Evolutionary conservation across 2,113 vertebrate species (phyloP), one percentile per base, ranked within the genome.

Genomic region (Phoxinus phoxinus): DNA sequence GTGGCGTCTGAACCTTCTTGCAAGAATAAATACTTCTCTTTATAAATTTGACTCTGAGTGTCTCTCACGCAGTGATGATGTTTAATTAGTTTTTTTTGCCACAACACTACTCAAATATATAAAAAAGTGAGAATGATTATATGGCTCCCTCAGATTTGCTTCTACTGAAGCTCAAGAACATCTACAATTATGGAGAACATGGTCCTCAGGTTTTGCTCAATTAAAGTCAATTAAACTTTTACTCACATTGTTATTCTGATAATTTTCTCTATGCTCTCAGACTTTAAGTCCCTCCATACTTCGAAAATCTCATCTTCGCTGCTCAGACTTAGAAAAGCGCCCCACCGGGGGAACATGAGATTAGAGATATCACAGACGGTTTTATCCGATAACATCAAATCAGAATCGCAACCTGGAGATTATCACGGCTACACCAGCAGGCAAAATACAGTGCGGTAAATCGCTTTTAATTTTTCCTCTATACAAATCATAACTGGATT

Each of bases 401-500:
- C 67, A 85, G 78, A 81, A 76, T 81, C 21, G 11, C 23, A 53
- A 85, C 84, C 63, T 48, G 46, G 53, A 85, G 80, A 13, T 61
- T 27, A 73, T 58, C 58, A 71, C 59, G 6, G 12, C 63, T 12
- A 35, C 23, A 81, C 73, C 44, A 76, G 67, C 59, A 83, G 51
- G 37, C 23, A 63, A 73, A 85, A 83, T 41, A 32, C 46, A 6
- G 48, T 32, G 21, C 11, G 77, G 27, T 32, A 32, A 61, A 17
- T 65, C 19, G 35, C 27, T 79, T 69, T 79, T 25, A 44, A 32
- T 81, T 83, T 79, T 79, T 44, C 61, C 46, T 79, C 41, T 51
- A 83, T 81, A 81, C 23, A 83, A 44, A 78, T 53, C 58, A 4
- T 79, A 76, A 86, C 74, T 61, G 80, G 80, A 86, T 86, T 83